A percentile compares a stretch with the other conserved stretches of the same genome.
phyloP scores from a whole-genome alignment of 2,888 invertebrate genomes.

The Cecidostiba fungosa region DNA sequence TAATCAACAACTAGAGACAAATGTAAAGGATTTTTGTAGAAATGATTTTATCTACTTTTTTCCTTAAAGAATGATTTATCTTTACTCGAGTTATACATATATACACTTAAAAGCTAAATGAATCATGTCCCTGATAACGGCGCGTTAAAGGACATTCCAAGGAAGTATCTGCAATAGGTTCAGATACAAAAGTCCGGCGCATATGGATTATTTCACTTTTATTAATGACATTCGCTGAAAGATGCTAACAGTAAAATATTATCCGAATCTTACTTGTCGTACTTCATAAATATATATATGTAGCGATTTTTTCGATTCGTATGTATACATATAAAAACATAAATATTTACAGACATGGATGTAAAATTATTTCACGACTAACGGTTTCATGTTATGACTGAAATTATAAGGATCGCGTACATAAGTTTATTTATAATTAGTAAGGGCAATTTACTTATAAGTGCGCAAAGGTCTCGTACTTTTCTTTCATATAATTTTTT shows the following conservation, averaged over 20 bases:
- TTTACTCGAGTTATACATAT: slow-evolving; percentile 63
- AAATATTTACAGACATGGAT: slow-evolving; percentile 76
- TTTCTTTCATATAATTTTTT: slow-evolving; percentile 59
- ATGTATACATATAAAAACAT: slow-evolving; percentile 75
- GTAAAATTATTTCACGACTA: slow-evolving; percentile 71
- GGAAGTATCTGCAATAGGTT: slow-evolving; percentile 55
- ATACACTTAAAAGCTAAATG: slow-evolving; percentile 64
- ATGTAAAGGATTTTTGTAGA: slow-evolving; percentile 28
- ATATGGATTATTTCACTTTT: slow-evolving; percentile 73
- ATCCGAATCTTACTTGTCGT: slow-evolving; percentile 75
- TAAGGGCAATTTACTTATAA: slow-evolving; percentile 76
- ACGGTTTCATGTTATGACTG: slow-evolving; percentile 68
- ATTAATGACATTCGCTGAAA: slow-evolving; percentile 77
- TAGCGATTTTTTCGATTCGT: slow-evolving; percentile 61
- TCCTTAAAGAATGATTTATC: slow-evolving; percentile 62
- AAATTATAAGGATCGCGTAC: slow-evolving; percentile 72
- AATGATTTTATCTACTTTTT: slow-evolving; percentile 35
- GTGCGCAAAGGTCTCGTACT: slow-evolving; percentile 69
- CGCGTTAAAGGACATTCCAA: slow-evolving; percentile 51
- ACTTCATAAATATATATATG: slow-evolving; percentile 76
- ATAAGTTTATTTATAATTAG: slow-evolving; percentile 74
- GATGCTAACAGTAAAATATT: slow-evolving; percentile 77
- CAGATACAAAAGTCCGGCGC: slow-evolving; percentile 65
- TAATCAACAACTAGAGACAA: neutral
- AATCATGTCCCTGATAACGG: slow-evolving; percentile 49